Evolutionary conservation across 2,888 invertebrate species (phyloP).

Genomic region (Himalopsyche anomala): DNA sequence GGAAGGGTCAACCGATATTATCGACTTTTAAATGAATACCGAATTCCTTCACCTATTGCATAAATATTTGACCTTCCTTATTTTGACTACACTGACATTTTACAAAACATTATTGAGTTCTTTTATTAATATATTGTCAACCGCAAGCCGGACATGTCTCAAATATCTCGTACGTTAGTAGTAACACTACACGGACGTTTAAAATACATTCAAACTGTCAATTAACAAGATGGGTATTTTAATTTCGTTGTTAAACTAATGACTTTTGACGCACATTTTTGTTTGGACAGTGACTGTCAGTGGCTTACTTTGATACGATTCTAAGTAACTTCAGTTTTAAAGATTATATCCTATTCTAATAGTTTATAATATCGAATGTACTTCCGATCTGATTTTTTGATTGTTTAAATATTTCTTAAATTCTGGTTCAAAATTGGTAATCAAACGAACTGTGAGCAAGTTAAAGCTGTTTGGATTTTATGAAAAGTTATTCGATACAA

Average conservation of each 20-base stretch:
- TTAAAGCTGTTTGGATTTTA: too few species aligned
- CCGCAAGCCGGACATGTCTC: slow-evolving; percentile 36
- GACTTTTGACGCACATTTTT: slow-evolving; percentile 21
- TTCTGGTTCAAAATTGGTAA: too few species aligned
- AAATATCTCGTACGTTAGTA: not conserved
- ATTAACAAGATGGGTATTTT: slow-evolving; percentile 38
- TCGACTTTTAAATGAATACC: not conserved
- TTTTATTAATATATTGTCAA: not conserved
- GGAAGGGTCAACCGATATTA: not conserved
- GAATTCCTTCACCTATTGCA: not conserved
- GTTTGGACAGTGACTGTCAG: not conserved
- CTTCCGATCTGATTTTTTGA: too few species aligned
- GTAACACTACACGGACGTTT: slow-evolving; percentile 9
- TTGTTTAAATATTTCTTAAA: too few species aligned
- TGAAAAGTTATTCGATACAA: too few species aligned
- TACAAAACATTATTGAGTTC: not conserved
- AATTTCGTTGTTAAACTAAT: not conserved
- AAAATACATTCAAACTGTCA: slow-evolving; percentile 12
- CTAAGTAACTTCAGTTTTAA: too few species aligned
- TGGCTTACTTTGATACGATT: not conserved
- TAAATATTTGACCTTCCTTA: not conserved
- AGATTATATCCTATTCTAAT: too few species aligned
- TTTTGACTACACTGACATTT: slow-evolving; percentile 10
- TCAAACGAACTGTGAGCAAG: too few species aligned
- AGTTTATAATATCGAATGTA: too few species aligned